Base-by-base conservation (phyloP, 2,888 invertebrate species). In the Dioctria linearis region DNA sequence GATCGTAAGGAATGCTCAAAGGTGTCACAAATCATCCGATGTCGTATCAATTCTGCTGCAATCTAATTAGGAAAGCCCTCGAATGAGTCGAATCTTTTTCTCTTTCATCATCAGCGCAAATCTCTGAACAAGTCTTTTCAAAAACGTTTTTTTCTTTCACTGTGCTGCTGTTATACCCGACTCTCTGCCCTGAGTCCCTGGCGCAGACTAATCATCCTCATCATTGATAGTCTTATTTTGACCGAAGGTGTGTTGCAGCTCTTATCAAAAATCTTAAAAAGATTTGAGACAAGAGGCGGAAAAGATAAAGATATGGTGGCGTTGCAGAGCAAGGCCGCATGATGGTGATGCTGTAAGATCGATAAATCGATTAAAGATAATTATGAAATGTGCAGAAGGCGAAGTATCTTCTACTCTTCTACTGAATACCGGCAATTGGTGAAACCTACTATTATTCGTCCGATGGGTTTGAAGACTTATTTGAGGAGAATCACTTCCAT, bases 281-380 rank as follows among this genome's bases (percentile, higher is more conserved):
- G 39, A 3, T 54, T 42, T 25, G 57, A 25, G 11, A 54, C 6
- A 11, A 54, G 42, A n/a, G 40, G 57, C 42, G 59, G 57, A 42
- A 25, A 25, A 54, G 57, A 73, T 73, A 73, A 59, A 73, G 73
- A 57, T 57, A 42, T 57, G 57, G 59, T 9, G 73, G 40, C 37
- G 25, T 25, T 25, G 25, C 25, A 2, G 25, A 25, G 57, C 73
- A 59, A 54, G 73, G 57, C 40, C 5, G 73, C 25, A 2, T 25
- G 25, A 25, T 25, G 25, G 25, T 51, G 13, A 40, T 42, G 59
- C 54, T 59, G 73, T 73, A n/a, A 57, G 57, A 73, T 73, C 73
- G 73, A 73, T 73, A 73, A 73, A 73, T 57, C 73, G 73, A 73
- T 73, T 73, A 73, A 73, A 73, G 57, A 73, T 73, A 73, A 73